These are phyloP conservation scores for Silurus glanis DNA, from an alignment of 2,113 vertebrate genomes.

Conservation along the genomic window DNA sequence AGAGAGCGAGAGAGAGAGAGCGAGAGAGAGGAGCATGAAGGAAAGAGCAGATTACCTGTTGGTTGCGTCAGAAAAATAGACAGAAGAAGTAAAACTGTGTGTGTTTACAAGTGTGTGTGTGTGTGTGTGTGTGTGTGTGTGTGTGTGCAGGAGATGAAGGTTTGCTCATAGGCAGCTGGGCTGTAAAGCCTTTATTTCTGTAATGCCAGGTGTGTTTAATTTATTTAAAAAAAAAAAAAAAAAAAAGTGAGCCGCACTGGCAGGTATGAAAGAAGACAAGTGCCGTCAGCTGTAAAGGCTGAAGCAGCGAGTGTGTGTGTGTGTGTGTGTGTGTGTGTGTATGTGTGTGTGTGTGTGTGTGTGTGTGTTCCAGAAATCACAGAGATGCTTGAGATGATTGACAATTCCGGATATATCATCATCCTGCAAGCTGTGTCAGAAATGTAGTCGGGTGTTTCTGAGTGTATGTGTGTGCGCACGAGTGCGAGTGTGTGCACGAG, in stretches of 20 bases:
- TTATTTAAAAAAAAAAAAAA: constrained; percentile 22
- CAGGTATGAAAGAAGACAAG: constrained; percentile 51
- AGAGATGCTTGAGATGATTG: constrained; percentile 63
- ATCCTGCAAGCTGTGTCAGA: constrained; percentile 42
- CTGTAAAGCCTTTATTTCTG: constrained; percentile 10
- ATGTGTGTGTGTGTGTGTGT: constrained; percentile 44
- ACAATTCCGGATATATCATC: constrained; percentile 57
- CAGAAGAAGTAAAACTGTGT: not conserved
- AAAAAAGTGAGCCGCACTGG: constrained; percentile 50
- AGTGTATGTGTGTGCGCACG: constrained; percentile 23
- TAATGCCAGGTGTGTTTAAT: constrained; percentile 26
- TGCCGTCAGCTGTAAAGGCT: constrained; percentile 27
- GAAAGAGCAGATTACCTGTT: not conserved
- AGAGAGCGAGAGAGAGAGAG: not conserved
- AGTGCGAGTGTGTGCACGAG: not conserved
- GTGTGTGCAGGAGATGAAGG: not conserved
- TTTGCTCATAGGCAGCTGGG: not conserved
- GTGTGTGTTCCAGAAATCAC: constrained; percentile 62
- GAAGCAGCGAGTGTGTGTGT: no score
- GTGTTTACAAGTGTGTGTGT: not conserved
- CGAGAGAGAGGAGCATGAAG: not conserved
- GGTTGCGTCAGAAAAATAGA: not conserved
- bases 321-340: constrained; percentile 37
- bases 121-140: not conserved
- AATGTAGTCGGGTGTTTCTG: not conserved